Percentiles rank a stretch among this genome's conserved stretches.
Conservation (phyloP, 2,888 invertebrate genomes). For the Crematogaster levior region DNA sequence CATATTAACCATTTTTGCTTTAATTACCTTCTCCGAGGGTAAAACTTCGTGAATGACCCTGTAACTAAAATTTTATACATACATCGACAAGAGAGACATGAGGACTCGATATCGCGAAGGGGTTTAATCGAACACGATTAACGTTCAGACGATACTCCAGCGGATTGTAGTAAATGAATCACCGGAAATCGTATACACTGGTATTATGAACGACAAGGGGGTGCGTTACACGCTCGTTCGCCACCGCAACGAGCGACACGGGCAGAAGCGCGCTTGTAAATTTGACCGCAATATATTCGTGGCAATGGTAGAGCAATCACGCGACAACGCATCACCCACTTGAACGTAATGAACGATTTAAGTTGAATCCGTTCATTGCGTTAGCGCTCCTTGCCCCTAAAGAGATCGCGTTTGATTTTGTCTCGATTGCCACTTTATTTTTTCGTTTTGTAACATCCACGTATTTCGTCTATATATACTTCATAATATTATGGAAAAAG, state of each 20-base stretch:
- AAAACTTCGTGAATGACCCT: too few species aligned
- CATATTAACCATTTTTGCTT: too few species aligned
- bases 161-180: constrained; percentile 53
- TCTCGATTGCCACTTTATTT: neutral
- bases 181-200: constrained; percentile 45
- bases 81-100: constrained; percentile 19
- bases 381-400: neutral
- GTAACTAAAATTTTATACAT: neutral
- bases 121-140: constrained; percentile 41
- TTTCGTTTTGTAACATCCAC: neutral
- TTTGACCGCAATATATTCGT: constrained; percentile 62
- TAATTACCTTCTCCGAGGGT: too few species aligned
- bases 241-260: constrained; percentile 45
- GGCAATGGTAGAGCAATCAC: constrained; percentile 52
- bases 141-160: constrained; percentile 22
- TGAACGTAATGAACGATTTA: constrained; percentile 51
- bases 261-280: constrained; percentile 55
- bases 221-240: constrained; percentile 46
- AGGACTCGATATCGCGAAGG: neutral
- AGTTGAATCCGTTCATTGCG: constrained; percentile 42
- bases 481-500: neutral
- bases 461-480: neutral
- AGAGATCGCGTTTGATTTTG: neutral
- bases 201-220: constrained; percentile 57
- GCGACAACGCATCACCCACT: constrained; percentile 30